Evolutionary conservation across 2,888 invertebrate genomes (phyloP).

Genomic region (Oasisia sp.): DNA sequence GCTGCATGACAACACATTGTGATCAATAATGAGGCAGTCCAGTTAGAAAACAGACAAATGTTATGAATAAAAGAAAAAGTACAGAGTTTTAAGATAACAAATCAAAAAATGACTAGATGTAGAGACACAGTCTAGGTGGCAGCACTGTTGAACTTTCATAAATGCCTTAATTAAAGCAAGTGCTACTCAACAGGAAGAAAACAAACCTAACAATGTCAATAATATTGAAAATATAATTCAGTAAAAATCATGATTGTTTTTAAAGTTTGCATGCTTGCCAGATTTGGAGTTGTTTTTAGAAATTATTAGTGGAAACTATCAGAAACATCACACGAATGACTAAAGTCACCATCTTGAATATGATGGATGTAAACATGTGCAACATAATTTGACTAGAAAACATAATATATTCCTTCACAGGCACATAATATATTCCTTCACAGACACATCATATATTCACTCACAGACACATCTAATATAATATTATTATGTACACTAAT

Average conservation of each 20-base stretch:
- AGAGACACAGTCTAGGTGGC: background rate
- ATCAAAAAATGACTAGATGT: background rate
- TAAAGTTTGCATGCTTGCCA: background rate
- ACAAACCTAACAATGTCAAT: background rate
- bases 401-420: background rate
- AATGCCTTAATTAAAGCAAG: background rate
- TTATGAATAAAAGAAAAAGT: background rate
- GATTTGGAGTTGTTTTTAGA: background rate
- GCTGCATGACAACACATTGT: background rate
- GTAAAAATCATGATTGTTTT: background rate
- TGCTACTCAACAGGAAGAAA: background rate
- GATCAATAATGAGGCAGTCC: background rate
- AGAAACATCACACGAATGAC: background rate
- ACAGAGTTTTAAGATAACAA: background rate
- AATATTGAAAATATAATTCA: background rate
- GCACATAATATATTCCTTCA: background rate
- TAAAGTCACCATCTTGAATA: background rate
- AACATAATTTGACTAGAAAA: background rate
- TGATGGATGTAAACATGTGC: background rate
- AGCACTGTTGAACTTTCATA: background rate
- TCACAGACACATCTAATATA: background rate
- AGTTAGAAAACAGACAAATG: background rate
- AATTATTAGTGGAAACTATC: background rate
- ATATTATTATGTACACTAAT: background rate
- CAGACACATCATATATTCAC: background rate